Evolutionary conservation across 2,797 vertebrate species (phyloP).

Genomic region (Sebastes diploproa): DNA sequence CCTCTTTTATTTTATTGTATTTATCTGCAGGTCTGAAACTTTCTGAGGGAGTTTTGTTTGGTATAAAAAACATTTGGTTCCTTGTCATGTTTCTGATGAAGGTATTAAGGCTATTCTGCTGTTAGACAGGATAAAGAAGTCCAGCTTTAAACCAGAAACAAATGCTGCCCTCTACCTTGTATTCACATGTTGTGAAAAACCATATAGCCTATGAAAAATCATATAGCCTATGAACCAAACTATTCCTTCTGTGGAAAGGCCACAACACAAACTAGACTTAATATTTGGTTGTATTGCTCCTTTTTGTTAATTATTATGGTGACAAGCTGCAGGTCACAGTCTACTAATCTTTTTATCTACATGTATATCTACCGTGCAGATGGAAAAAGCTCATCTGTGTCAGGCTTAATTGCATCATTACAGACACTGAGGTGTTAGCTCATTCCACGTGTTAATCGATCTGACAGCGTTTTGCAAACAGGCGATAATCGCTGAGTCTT

Average conservation of each 20-base stretch:
- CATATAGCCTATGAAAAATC: background rate
- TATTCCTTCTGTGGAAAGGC: too few species aligned
- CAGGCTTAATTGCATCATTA: slow-evolving; percentile 68
- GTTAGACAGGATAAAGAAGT: too few species aligned
- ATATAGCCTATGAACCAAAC: background rate
- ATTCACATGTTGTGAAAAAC: background rate
- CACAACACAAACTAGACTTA: background rate
- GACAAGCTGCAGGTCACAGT: background rate
- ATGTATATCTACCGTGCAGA: background rate
- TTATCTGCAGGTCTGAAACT: too few species aligned
- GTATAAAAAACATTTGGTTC: too few species aligned
- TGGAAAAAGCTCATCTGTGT: background rate
- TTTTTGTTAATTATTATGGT: background rate
- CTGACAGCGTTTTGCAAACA: slow-evolving; percentile 64
- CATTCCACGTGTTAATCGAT: slow-evolving; percentile 66
- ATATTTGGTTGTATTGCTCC: background rate
- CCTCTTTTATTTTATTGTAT: too few species aligned
- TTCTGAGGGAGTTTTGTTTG: too few species aligned
- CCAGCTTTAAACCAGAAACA: too few species aligned
- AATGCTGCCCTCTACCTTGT: background rate
- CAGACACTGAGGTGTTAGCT: slow-evolving; percentile 54
- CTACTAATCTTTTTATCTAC: background rate
- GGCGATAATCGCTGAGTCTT: slow-evolving; percentile 34
- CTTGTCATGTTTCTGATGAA: too few species aligned
- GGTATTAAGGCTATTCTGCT: too few species aligned